These are phyloP conservation scores for Heliconius cydno DNA, from an alignment of 2,888 invertebrate species.

Conservation along the genomic window DNA sequence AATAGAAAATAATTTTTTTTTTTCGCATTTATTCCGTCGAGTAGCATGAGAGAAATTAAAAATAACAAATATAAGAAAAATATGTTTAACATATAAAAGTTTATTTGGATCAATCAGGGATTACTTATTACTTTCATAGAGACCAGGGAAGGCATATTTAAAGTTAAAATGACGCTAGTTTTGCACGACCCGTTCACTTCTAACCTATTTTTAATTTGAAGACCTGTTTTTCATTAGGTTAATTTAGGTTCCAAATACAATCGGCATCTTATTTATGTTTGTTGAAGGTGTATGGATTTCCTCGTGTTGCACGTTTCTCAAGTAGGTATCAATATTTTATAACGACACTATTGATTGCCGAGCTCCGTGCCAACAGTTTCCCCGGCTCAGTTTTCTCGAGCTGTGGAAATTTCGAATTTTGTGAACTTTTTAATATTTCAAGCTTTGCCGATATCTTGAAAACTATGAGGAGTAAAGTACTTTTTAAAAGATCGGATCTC, in stretches of 20 bases:
- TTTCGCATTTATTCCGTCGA: too few species aligned
- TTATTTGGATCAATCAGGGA: too few species aligned
- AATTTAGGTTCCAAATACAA: not conserved
- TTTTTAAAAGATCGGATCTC: slow-evolving; percentile 30
- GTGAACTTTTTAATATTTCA: slow-evolving; percentile 44
- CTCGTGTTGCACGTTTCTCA: slow-evolving; percentile 28
- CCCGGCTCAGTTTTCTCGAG: slow-evolving; percentile 11
- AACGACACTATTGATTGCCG: slow-evolving; percentile 36
- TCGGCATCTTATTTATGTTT: not conserved
- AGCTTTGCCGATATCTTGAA: slow-evolving; percentile 38
- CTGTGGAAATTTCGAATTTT: slow-evolving; percentile 37
- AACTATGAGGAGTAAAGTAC: slow-evolving; percentile 24
- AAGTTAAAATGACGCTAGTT: too few species aligned
- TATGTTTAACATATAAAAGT: too few species aligned
- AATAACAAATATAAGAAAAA: too few species aligned
- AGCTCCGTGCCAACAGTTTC: slow-evolving; percentile 41
- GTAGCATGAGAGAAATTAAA: too few species aligned
- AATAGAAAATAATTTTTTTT: too few species aligned
- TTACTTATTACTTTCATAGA: too few species aligned
- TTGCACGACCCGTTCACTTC: too few species aligned
- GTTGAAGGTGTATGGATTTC: slow-evolving; percentile 17
- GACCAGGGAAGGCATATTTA: too few species aligned
- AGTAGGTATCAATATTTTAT: slow-evolving; percentile 38
- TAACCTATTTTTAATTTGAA: too few species aligned
- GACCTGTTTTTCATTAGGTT: not conserved